These are phyloP conservation scores for Saguinus midas DNA, from an alignment of 2,113 vertebrate species.

Conservation along the genomic window DNA sequence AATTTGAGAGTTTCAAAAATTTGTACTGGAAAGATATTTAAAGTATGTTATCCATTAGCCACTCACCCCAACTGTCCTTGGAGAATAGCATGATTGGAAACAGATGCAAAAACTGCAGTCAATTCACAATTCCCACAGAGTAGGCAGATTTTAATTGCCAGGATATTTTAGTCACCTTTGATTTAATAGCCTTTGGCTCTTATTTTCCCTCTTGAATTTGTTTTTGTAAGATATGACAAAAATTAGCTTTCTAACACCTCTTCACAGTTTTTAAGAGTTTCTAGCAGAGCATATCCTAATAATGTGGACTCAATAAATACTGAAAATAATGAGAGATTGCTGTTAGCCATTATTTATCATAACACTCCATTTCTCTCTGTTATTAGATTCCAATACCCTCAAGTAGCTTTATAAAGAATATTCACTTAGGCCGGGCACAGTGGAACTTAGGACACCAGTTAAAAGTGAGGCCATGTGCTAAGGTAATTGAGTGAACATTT, in stretches of 20 bases:
- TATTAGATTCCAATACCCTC: background rate
- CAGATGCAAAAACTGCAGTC: slow-evolving; percentile 21
- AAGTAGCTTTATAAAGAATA: background rate
- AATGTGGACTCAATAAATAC: background rate
- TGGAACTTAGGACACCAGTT: background rate
- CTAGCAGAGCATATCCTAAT: background rate
- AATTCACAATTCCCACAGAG: slow-evolving; percentile 52
- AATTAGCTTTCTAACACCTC: slow-evolving; percentile 32
- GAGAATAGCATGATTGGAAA: slow-evolving; percentile 29
- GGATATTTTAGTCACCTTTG: slow-evolving; percentile 40
- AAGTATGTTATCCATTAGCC: slow-evolving; percentile 32
- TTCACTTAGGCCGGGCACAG: background rate
- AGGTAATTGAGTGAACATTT: background rate
- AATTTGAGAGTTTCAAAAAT: slow-evolving; percentile 17
- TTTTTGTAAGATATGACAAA: slow-evolving; percentile 41
- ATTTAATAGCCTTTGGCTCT: slow-evolving; percentile 19
- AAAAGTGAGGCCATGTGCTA: background rate
- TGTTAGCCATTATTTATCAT: background rate
- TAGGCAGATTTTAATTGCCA: slow-evolving; percentile 49
- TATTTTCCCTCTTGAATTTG: slow-evolving; percentile 44
- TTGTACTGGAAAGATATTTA: slow-evolving; percentile 19
- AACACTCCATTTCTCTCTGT: background rate
- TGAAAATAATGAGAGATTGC: background rate
- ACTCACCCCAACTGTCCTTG: background rate
- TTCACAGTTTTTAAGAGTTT: background rate